Conservation (phyloP, 2,113 vertebrate genomes). For the Odocoileus virginianus region DNA sequence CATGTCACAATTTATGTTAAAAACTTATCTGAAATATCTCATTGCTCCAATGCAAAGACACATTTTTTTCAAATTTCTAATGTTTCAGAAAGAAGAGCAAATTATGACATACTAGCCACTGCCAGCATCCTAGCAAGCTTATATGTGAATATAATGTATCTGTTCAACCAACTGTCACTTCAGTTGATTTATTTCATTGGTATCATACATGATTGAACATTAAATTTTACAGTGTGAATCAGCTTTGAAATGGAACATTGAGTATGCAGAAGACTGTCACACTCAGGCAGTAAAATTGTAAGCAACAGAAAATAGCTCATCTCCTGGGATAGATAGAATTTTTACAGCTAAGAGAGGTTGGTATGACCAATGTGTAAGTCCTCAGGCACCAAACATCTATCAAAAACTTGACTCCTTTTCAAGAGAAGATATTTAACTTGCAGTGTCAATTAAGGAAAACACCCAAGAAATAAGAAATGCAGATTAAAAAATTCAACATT, state of each 20-base stretch:
- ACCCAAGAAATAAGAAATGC: background rate
- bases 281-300: background rate
- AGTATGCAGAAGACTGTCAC: background rate
- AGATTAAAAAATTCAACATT: background rate
- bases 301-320: background rate
- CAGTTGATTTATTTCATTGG: background rate
- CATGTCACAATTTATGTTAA: background rate
- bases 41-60: background rate
- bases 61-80: background rate
- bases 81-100: background rate
- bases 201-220: background rate
- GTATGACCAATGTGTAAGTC: background rate
- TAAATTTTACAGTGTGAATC: background rate
- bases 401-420: background rate
- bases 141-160: background rate
- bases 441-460: background rate
- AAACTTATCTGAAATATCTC: background rate
- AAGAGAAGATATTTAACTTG: background rate
- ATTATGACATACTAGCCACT: background rate
- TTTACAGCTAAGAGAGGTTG: background rate
- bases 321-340: background rate
- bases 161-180: background rate
- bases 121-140: background rate
- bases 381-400: background rate
- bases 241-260: slow-evolving; percentile 2